Evolutionary conservation across 2,888 invertebrate genomes (phyloP).

Genomic region (Ischnus inquisitorius): DNA sequence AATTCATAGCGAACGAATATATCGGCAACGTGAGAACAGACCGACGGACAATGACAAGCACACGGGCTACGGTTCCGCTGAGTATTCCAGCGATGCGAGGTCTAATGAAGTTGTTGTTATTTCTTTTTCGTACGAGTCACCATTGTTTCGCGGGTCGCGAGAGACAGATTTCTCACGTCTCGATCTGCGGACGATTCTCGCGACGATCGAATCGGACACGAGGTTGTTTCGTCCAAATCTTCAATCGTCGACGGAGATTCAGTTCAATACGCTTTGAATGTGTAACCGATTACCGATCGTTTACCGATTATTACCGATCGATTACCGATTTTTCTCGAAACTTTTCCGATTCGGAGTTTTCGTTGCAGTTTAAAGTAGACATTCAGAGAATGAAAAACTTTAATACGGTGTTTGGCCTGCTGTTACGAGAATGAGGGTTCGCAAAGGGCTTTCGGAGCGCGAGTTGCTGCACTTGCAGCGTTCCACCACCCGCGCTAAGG

Average conservation of each 20-base stretch:
- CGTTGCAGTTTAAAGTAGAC: too few relatives aligned
- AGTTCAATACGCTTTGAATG: too few relatives aligned
- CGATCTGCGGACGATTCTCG: constrained; percentile 18
- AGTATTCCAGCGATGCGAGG: constrained; percentile 66
- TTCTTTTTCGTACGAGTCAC: constrained; percentile 29
- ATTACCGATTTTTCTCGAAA: too few relatives aligned
- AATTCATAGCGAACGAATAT: constrained; percentile 38
- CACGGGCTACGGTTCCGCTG: constrained; percentile 60
- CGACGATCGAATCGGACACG: background rate
- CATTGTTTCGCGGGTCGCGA: constrained; percentile 32
- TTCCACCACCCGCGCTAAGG: constrained; percentile 1
- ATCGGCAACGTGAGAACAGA: constrained; percentile 44
- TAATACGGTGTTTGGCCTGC: too few relatives aligned
- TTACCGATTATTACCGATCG: too few relatives aligned
- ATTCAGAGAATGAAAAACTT: background rate
- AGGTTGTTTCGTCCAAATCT: background rate
- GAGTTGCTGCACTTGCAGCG: constrained; percentile 43
- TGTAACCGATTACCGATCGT: too few relatives aligned
- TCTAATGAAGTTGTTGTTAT: constrained; percentile 40
- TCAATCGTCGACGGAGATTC: too few relatives aligned
- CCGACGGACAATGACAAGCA: constrained; percentile 69
- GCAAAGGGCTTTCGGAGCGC: background rate
- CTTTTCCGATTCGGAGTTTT: too few relatives aligned
- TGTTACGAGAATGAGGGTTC: background rate
- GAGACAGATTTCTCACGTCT: constrained; percentile 41